Base-by-base conservation (phyloP, 2,888 invertebrate genomes). In the Lumbricus terrestris region DNA sequence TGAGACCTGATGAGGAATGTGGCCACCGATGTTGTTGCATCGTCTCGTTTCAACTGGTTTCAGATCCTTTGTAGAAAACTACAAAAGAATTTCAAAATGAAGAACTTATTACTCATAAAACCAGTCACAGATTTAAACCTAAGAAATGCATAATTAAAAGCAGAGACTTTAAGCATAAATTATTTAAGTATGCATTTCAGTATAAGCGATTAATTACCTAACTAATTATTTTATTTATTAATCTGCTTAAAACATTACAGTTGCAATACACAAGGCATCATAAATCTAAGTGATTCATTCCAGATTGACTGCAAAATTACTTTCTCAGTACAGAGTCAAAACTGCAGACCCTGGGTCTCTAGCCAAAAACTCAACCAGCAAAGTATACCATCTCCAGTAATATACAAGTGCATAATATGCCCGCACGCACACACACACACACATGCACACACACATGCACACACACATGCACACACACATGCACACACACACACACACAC, bases 391-490 rank as follows among this genome's bases (percentile, higher is more conserved):
- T 37, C 34, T 0, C 85, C n/a, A n/a, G 29, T 88, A 38, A 37
- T 38, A 88, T 23, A 35, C 38, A 89, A 5, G 40, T 37, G 82
- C 38, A 83, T 37, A 89, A 47, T 23, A 42, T 16, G 18, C 42
- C 11, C 16, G 23, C 47, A 47, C 47, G 85, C 34, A 89, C 89
- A 89, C 33, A 69, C 15, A 89, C 16, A 54, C 89, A 89, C 54
- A 5, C 29, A 54, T 11, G 2, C 42, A 89, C 20, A 35, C 8
- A 89, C 34, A 69, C n/a, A 47, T 18, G 15, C n/a, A 69, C 69
- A 89, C 38, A 85, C 40, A 83, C 83, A 89, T 33, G 85, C n/a
- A 89, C 40, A 89, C 8, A 83, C 29, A 85, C 3, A 33, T 23
- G 0, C 8, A 69, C n/a, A 5, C 11, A 69, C 6, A 47, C 4